These are phyloP conservation scores for Phyllotis vaccarum DNA, from an alignment of 2,797 vertebrate species.

Conservation along the genomic window DNA sequence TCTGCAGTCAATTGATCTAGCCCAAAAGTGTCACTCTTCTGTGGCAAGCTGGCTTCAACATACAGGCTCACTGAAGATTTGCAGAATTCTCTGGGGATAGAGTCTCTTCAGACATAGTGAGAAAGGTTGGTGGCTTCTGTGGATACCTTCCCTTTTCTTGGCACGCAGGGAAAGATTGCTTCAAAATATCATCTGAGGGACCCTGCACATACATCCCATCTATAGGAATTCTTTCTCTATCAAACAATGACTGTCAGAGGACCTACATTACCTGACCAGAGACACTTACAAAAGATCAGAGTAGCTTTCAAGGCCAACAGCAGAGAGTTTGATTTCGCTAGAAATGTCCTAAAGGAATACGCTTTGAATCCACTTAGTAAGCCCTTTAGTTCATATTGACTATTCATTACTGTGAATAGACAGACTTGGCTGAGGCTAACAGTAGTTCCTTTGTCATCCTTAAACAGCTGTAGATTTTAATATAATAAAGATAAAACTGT, in stretches of 20 bases:
- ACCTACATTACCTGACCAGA: conserved; percentile 2
- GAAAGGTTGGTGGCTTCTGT: conserved; percentile 33
- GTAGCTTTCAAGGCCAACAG: conserved; percentile 36
- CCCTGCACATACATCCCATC: neutral
- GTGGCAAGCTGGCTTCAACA: conserved; percentile 33
- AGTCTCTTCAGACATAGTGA: conserved; percentile 39
- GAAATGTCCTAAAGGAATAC: conserved; percentile 46
- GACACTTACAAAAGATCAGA: conserved; percentile 57
- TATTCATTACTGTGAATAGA: conserved; percentile 78
- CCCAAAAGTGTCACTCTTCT: conserved; percentile 62
- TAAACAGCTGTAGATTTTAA: conserved; percentile 81
- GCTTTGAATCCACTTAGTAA: conserved; percentile 58
- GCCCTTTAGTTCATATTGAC: conserved; percentile 67
- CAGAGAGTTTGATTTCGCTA: conserved; percentile 66
- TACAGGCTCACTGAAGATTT: conserved; percentile 15
- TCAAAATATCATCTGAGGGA: conserved; percentile 3
- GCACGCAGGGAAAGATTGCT: conserved; percentile 56
- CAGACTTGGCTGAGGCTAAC: conserved; percentile 72
- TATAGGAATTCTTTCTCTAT: neutral
- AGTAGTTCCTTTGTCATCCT: conserved; percentile 81
- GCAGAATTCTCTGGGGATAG: conserved; percentile 38
- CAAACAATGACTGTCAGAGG: conserved; percentile 37
- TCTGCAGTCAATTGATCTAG: conserved; percentile 60
- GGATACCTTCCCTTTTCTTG: conserved; percentile 44
- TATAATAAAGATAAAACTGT: conserved; percentile 80